Conservation (phyloP, 2,113 vertebrate genomes). For the Glareola pratincola region DNA sequence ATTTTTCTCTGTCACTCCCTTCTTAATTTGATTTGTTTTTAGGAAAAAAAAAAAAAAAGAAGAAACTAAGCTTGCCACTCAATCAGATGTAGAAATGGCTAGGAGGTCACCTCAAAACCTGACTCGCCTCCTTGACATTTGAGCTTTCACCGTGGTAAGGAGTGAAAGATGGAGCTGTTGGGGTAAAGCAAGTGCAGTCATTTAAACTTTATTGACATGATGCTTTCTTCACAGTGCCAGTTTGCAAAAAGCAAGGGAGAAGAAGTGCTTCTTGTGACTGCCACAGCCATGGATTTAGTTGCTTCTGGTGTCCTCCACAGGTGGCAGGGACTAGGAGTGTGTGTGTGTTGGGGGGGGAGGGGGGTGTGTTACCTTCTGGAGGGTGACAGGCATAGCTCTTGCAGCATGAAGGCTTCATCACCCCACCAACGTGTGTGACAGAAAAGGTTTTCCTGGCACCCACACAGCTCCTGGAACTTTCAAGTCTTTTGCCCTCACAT, state of each 20-base stretch:
- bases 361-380: neutral
- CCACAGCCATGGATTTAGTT: neutral
- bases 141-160: neutral
- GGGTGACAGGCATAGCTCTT: neutral
- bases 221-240: neutral
- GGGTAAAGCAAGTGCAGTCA: neutral
- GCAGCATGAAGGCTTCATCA: neutral
- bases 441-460: neutral
- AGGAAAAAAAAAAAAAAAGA: neutral
- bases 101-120: neutral
- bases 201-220: neutral
- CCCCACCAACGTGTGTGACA: fast-evolving
- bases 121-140: neutral
- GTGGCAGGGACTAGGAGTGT: neutral
- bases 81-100: neutral
- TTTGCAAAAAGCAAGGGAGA: neutral
- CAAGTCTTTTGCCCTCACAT: neutral
- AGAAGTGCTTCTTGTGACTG: neutral
- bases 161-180: neutral
- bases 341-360: neutral
- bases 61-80: neutral
- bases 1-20: neutral
- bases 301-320: neutral
- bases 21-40: neutral
- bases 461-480: neutral